A percentile compares a stretch with the other conserved stretches of the same genome.
Conservation (phyloP, 2,797 vertebrate genomes). For the Anguilla marmorata region DNA sequence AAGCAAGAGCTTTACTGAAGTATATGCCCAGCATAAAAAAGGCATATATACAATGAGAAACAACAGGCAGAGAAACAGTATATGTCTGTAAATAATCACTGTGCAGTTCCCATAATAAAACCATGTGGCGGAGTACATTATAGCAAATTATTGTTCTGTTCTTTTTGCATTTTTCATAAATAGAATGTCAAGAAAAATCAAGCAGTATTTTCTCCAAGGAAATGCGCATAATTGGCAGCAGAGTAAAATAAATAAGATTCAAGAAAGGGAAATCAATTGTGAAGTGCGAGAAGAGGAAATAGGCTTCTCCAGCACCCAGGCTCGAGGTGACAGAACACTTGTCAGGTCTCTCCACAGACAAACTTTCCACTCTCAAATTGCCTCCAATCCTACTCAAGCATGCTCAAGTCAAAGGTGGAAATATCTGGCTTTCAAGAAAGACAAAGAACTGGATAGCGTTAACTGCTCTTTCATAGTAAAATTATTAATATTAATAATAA, state of each 20-base stretch:
- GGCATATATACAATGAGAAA: background rate
- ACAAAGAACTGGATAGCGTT: conserved; percentile 33
- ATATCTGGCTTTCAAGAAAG: conserved; percentile 28
- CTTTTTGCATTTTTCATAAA: background rate
- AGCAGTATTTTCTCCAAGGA: conserved; percentile 4
- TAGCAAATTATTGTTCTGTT: conserved; percentile 1
- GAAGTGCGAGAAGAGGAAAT: conserved; percentile 5
- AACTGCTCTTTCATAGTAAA: conserved; percentile 2
- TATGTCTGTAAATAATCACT: background rate
- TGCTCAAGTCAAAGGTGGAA: conserved; percentile 29
- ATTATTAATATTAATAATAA: too few species aligned
- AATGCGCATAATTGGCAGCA: background rate
- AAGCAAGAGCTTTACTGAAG: conserved; percentile 42
- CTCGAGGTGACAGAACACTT: conserved; percentile 16
- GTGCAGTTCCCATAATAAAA: conserved; percentile 16
- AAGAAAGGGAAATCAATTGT: conserved; percentile 7
- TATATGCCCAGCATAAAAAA: conserved; percentile 41
- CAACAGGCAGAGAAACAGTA: background rate
- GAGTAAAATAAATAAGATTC: conserved; percentile 12
- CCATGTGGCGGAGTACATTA: conserved; percentile 1
- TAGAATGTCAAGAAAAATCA: background rate
- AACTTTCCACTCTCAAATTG: conserved; percentile 8
- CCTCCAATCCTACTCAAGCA: conserved; percentile 24
- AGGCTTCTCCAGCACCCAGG: background rate
- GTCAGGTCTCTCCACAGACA: conserved; percentile 3